Conservation (phyloP, 2,888 invertebrate genomes). For the Ichneumoninae sp. region DNA sequence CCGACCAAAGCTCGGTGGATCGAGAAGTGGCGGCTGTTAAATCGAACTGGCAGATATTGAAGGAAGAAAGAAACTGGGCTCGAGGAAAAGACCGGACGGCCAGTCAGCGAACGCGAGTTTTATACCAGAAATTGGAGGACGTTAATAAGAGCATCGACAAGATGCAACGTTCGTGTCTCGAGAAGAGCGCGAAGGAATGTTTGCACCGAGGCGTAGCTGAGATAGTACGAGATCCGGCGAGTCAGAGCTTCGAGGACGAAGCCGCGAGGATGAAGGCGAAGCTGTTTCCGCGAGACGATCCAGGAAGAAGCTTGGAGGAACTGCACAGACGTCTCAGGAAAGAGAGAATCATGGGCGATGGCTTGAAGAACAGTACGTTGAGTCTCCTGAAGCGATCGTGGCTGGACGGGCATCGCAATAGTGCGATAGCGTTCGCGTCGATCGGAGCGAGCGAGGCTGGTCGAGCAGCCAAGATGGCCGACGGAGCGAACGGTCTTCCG, state of each 20-base stretch:
- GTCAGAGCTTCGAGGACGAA: constrained; percentile 22
- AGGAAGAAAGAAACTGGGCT: constrained; percentile 46
- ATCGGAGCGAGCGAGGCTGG: neutral
- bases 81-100: constrained; percentile 47
- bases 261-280: constrained; percentile 19
- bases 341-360: constrained; percentile 15
- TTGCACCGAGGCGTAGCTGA: constrained; percentile 25
- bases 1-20: neutral
- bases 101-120: constrained; percentile 58
- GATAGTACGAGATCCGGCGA: constrained; percentile 13
- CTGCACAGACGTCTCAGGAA: constrained; percentile 29
- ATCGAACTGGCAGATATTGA: constrained; percentile 69
- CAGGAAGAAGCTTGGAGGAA: constrained; percentile 26
- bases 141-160: constrained; percentile 66
- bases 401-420: constrained; percentile 8
- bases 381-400: constrained; percentile 34
- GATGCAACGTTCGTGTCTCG: constrained; percentile 61
- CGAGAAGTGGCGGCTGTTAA: constrained; percentile 56
- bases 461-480: neutral
- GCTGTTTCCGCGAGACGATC: neutral
- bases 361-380: constrained; percentile 27
- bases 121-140: constrained; percentile 68
- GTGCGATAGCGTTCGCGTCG: neutral
- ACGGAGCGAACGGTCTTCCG: neutral
- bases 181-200: constrained; percentile 57